Percentiles rank a stretch among this genome's conserved stretches.
Evolutionary conservation across 2,113 vertebrate genomes (phyloP).

Genomic region (rabbit (Oryctolagus cuniculus)): mOryCun1.1 NC_091439.1:25781501-25782000

Average conservation of each 20-base stretch:
- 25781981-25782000: background rate
- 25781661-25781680: background rate
- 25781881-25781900: background rate
- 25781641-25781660: background rate
- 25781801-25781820: background rate
- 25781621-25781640: background rate
- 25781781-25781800: background rate
- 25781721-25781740: accelerated
- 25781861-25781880: background rate
- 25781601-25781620: background rate
- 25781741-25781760: too few species aligned
- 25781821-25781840: background rate
- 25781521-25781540: background rate
- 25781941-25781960: background rate
- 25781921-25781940: background rate
- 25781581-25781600: background rate
- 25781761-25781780: background rate
- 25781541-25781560: background rate
- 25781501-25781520: background rate
- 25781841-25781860: background rate
- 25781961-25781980: background rate
- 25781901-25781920: background rate
- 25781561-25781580: constrained; percentile 34
- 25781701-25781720: background rate
- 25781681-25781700: background rate